Evolutionary conservation across 2,888 invertebrate species (phyloP), one percentile per base, ranked within the genome.

Genomic region (Cataglyphis livida): DNA sequence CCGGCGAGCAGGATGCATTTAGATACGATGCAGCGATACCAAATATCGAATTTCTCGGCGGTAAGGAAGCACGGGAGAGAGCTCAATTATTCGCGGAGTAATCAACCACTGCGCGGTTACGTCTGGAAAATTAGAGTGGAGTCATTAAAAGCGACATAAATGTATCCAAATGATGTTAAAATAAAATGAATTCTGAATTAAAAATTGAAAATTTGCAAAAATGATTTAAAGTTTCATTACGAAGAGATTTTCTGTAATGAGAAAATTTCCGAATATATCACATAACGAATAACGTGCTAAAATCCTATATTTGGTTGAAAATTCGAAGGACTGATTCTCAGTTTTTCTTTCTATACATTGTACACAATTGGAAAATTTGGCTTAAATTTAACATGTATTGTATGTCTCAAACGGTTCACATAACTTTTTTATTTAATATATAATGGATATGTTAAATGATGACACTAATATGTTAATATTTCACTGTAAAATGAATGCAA

Each of bases 21-120:
- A 64, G 74, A 75, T 75, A 64, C 64, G 62, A 74, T 21, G 62
- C n/a, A 44, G 21, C 74, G 74, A 64, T 75, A 64, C 64, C 48
- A 35, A 75, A 44, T 75, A 75, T 64, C 64, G 74, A 64, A 75
- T 75, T 64, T 75, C 74, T 73, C 61, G 28, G n/a, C 7, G 12
- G 28, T 28, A 15, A 64, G 32, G 9, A 21, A 62, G 18, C 32
- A 64, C 44, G 21, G 5, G 21, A 15, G 41, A 48, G 41, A 48
- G 44, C 64, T 64, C 32, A 64, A 64, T 64, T 75, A 64, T 64
- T 64, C 21, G 62, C 21, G 6, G 15, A 48, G 32, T 64, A 64
- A 61, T 73, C 61, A 59, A 73, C 41, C 57, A 7, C 25, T 15
- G 64, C 21, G 28, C 32, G 74, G 48, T 64, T 64, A 64, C 74